phyloP scores from a whole-genome alignment of 1,140 invertebrate species.

The Drosophila yakuba region DNA sequence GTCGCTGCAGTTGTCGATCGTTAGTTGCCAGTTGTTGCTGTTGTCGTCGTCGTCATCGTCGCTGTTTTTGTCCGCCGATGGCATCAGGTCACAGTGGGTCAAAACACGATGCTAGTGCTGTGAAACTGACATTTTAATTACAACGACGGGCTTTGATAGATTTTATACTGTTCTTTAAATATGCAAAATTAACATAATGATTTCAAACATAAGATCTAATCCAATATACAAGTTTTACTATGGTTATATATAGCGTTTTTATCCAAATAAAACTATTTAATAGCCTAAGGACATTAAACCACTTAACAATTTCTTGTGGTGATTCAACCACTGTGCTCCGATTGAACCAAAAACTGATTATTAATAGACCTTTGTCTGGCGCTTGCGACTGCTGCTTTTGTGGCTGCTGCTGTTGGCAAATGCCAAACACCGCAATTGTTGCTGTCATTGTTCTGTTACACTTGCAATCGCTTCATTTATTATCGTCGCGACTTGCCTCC shows the following conservation, averaged over 20 bases:
- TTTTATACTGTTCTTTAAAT: too few relatives aligned
- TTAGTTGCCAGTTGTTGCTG: slow-evolving; percentile 70
- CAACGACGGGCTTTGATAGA: too few relatives aligned
- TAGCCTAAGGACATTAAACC: background rate
- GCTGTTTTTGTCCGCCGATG: slow-evolving; percentile 44
- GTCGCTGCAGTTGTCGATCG: slow-evolving; percentile 77
- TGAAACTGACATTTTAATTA: slow-evolving; percentile 20
- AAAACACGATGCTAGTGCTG: background rate
- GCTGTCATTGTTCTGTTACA: slow-evolving; percentile 84
- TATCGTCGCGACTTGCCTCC: slow-evolving; percentile 64
- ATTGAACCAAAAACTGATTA: slow-evolving; percentile 76
- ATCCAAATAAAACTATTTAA: too few relatives aligned
- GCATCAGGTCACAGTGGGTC: slow-evolving; percentile 42
- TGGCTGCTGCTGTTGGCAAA: slow-evolving; percentile 69
- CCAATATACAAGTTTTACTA: too few relatives aligned
- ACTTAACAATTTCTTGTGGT: too few relatives aligned
- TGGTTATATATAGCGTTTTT: too few relatives aligned
- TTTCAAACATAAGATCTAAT: too few relatives aligned
- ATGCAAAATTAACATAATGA: too few relatives aligned
- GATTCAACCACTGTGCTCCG: slow-evolving; percentile 35
- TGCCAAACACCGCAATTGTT: slow-evolving; percentile 83
- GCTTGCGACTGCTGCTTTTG: slow-evolving; percentile 33
- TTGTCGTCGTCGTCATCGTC: slow-evolving; percentile 27
- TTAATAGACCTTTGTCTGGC: slow-evolving; percentile 82
- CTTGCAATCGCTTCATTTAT: slow-evolving; percentile 83